These are phyloP conservation scores for Diphyllodes magnificus DNA, from an alignment of 2,113 vertebrate species.

Conservation along the genomic window DNA sequence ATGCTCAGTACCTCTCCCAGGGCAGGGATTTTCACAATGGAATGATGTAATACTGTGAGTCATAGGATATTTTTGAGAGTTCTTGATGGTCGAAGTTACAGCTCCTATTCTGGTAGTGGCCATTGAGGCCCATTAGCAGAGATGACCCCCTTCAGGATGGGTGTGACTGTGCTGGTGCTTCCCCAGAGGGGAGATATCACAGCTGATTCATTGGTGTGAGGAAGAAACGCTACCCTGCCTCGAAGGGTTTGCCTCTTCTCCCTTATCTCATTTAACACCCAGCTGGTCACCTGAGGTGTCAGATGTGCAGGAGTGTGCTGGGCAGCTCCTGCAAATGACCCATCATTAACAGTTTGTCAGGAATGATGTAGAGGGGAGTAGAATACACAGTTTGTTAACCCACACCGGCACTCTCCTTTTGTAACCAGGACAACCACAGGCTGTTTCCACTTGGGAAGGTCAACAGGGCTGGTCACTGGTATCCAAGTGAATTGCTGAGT, in stretches of 20 bases:
- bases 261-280: not conserved
- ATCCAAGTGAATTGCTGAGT: not conserved
- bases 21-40: rapidly evolving
- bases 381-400: not conserved
- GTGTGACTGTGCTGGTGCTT: not conserved
- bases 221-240: not conserved
- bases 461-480: not conserved
- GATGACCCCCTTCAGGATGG: not conserved
- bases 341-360: not conserved
- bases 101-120: not conserved
- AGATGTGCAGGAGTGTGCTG: not conserved
- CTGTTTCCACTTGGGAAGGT: not conserved
- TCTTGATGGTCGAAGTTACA: not conserved
- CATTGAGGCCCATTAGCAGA: not conserved
- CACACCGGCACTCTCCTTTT: not conserved
- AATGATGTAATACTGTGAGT: not conserved
- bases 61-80: not conserved
- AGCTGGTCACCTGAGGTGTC: not conserved
- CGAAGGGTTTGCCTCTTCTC: not conserved
- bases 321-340: not conserved
- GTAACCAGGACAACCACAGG: not conserved
- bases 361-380: not conserved
- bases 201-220: not conserved
- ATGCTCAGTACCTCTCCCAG: not conserved
- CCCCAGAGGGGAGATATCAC: not conserved